Evolutionary conservation across 2,113 vertebrate species (phyloP).

Genomic region (Lepisosteus osseus): DNA sequence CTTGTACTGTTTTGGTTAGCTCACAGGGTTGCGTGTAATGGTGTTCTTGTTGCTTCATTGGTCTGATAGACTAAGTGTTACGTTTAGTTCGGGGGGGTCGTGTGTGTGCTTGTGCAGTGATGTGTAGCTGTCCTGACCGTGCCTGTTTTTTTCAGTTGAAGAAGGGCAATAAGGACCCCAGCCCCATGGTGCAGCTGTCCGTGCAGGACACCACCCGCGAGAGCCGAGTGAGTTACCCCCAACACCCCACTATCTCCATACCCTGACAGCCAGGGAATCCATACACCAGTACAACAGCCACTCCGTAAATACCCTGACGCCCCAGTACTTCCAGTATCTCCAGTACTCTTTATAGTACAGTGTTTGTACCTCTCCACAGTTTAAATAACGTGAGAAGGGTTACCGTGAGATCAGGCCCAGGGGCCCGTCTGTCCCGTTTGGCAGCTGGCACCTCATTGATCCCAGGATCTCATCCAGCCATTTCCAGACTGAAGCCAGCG

Average conservation of each 20-base stretch:
- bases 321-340: too few species aligned
- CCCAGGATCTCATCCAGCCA: too few species aligned
- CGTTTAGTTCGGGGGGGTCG: background rate
- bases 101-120: background rate
- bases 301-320: background rate
- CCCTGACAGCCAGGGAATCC: background rate
- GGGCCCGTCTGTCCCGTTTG: too few species aligned
- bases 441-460: too few species aligned
- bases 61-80: too few species aligned
- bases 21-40: too few species aligned
- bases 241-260: background rate
- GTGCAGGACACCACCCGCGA: constrained; percentile 81
- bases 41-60: background rate
- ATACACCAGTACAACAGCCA: too few species aligned
- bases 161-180: constrained; percentile 82
- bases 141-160: constrained; percentile 67
- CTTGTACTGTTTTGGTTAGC: too few species aligned
- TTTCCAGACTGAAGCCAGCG: too few species aligned
- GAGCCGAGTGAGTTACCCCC: constrained; percentile 68
- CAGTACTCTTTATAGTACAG: background rate
- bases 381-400: background rate
- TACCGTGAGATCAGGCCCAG: background rate
- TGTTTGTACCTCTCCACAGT: too few species aligned
- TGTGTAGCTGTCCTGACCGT: constrained; percentile 1
- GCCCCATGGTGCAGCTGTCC: constrained; percentile 81